Evolutionary conservation across 2,888 invertebrate species (phyloP).

Genomic region (Amiota minor): DNA sequence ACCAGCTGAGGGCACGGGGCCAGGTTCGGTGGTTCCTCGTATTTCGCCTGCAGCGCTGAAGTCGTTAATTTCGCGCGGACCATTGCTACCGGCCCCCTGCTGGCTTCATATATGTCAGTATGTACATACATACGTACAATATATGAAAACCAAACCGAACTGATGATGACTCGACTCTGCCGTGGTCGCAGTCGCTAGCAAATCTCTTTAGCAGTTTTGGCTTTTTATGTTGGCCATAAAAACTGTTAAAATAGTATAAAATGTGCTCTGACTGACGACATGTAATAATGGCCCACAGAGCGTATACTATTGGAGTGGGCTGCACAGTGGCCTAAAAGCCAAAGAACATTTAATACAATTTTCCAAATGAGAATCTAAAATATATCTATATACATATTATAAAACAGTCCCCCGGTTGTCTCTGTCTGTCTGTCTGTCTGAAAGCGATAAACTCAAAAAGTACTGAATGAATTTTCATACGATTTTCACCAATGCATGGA

Average conservation of each 20-base stretch:
- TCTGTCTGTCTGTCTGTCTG: too few relatives aligned
- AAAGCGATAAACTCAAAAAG: too few relatives aligned
- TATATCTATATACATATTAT: too few relatives aligned
- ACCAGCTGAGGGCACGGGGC: neutral
- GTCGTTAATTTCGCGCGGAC: conserved; percentile 43
- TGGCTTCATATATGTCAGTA: neutral
- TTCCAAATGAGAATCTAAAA: too few relatives aligned
- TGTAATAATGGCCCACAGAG: conserved; percentile 44
- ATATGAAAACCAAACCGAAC: neutral
- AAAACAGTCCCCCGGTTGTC: too few relatives aligned
- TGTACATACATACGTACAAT: neutral
- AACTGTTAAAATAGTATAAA: conserved; percentile 50
- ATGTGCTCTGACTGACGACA: conserved; percentile 45
- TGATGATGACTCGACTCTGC: neutral
- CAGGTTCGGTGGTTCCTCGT: neutral
- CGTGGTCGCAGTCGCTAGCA: neutral
- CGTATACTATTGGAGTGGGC: neutral
- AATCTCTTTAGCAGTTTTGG: conserved; percentile 42
- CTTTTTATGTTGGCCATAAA: conserved; percentile 51
- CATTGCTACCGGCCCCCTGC: neutral
- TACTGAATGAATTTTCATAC: too few relatives aligned
- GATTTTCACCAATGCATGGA: too few relatives aligned
- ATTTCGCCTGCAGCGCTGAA: conserved; percentile 15
- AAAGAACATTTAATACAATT: too few relatives aligned
- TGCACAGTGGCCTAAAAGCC: neutral